These are phyloP conservation scores for Sussaba pulchella DNA, from an alignment of 2,888 invertebrate species.

Conservation along the genomic window DNA sequence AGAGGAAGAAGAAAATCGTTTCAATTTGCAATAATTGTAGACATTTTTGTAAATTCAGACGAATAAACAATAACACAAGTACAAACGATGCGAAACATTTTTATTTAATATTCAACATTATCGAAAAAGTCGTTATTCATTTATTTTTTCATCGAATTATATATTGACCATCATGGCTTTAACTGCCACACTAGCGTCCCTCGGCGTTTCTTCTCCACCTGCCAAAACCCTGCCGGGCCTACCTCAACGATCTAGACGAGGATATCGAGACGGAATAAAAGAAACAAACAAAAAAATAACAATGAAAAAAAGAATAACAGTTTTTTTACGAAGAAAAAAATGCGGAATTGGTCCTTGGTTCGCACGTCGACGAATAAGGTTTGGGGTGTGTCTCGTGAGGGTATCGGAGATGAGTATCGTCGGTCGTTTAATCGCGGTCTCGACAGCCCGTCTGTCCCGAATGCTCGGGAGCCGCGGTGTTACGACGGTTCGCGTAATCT, in stretches of 20 bases:
- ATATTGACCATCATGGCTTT: no score
- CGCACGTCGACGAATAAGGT: no score
- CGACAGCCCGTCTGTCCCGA: conserved; percentile 50
- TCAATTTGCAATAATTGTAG: no score
- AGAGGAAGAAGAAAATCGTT: no score
- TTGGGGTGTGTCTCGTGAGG: conserved; percentile 23
- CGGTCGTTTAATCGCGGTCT: conserved; percentile 5
- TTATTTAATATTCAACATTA: no score
- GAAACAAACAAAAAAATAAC: not conserved
- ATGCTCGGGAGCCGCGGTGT: conserved; percentile 24
- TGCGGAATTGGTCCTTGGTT: conserved; percentile 10
- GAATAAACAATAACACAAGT: no score
- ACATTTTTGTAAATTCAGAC: no score
- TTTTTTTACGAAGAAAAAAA: conserved; percentile 10
- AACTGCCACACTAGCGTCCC: not conserved
- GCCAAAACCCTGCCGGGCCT: conserved; percentile 7
- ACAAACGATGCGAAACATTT: no score
- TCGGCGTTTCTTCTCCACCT: not conserved
- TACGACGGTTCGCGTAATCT: conserved; percentile 7
- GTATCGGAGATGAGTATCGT: conserved; percentile 3
- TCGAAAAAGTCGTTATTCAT: no score
- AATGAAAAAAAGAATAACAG: no score
- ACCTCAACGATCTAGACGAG: conserved; percentile 32
- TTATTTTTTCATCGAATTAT: no score
- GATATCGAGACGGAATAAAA: not conserved